Evolutionary conservation across 1,140 invertebrate species (phyloP).

Genomic region (Drosophila cardini): DNA sequence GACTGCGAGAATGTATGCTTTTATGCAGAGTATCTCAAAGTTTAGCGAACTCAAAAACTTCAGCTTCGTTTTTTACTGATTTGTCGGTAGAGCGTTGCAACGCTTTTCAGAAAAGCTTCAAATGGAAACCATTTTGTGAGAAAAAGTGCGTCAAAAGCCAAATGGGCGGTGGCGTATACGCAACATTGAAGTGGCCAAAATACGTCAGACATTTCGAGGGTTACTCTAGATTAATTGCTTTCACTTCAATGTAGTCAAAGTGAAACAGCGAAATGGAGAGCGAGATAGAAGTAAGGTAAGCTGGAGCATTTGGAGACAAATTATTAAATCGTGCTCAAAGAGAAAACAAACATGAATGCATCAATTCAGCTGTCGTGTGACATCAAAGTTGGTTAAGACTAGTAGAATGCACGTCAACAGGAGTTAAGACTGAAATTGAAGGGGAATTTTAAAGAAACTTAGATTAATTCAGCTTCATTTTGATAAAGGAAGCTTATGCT

Average conservation of each 20-base stretch:
- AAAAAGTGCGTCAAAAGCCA: slow-evolving; percentile 13
- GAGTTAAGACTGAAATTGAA: neutral
- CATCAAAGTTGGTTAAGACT: slow-evolving; percentile 1
- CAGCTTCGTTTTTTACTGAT: neutral
- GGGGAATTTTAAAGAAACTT: neutral
- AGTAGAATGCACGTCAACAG: slow-evolving; percentile 16
- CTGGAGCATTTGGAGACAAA: neutral
- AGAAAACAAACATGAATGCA: neutral
- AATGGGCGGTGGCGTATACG: neutral
- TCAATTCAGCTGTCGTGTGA: neutral
- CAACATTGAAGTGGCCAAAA: neutral
- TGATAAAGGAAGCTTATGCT: neutral
- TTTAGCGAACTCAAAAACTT: neutral
- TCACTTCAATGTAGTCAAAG: neutral
- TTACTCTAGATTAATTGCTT: slow-evolving; percentile 3
- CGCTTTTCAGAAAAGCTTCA: slow-evolving; percentile 9
- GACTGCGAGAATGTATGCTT: too few species aligned
- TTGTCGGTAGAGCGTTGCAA: neutral
- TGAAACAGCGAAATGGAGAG: neutral
- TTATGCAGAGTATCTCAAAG: neutral
- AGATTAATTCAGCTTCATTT: neutral
- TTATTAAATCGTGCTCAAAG: slow-evolving; percentile 9
- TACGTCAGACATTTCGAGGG: neutral
- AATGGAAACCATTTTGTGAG: neutral
- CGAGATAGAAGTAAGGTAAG: too few species aligned